phyloP scores from a whole-genome alignment of 2,797 vertebrate species.

The Triplophysa bombifrons region DNA sequence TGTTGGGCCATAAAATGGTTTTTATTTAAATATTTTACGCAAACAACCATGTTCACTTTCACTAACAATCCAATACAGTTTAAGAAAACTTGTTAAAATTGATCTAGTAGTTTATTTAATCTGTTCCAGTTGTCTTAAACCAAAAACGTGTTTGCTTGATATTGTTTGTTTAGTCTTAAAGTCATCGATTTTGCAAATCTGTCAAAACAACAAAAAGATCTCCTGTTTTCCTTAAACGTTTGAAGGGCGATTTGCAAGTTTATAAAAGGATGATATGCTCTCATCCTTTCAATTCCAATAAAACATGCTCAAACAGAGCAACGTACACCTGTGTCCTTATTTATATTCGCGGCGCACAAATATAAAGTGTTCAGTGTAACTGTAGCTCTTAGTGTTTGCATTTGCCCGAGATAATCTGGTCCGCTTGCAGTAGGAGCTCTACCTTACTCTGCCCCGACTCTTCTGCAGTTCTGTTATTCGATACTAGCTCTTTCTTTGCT shows the following conservation, averaged over 20 bases:
- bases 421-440: slow-evolving; percentile 62
- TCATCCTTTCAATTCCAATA: slow-evolving; percentile 25
- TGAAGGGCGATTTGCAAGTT: slow-evolving; percentile 40
- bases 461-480: slow-evolving; percentile 80
- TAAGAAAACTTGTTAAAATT: neutral
- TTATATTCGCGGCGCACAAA: slow-evolving; percentile 28
- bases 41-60: neutral
- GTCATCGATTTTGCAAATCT: slow-evolving; percentile 22
- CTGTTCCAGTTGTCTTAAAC: neutral
- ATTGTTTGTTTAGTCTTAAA: slow-evolving; percentile 29
- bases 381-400: slow-evolving; percentile 43
- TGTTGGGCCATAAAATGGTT: neutral
- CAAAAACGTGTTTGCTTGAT: neutral
- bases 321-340: slow-evolving; percentile 22
- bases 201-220: slow-evolving; percentile 22
- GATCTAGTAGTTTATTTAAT: neutral
- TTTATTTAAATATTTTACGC: neutral
- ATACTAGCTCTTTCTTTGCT: slow-evolving; percentile 86
- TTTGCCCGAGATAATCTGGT: slow-evolving; percentile 57
- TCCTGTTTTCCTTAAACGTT: slow-evolving; percentile 32
- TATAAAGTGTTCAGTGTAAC: slow-evolving; percentile 49
- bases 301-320: slow-evolving; percentile 18
- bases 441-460: slow-evolving; percentile 59
- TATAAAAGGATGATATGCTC: slow-evolving; percentile 50
- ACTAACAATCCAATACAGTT: neutral